Evolutionary conservation across 2,113 vertebrate species (phyloP).

Genomic region (Sciurus niger): DNA sequence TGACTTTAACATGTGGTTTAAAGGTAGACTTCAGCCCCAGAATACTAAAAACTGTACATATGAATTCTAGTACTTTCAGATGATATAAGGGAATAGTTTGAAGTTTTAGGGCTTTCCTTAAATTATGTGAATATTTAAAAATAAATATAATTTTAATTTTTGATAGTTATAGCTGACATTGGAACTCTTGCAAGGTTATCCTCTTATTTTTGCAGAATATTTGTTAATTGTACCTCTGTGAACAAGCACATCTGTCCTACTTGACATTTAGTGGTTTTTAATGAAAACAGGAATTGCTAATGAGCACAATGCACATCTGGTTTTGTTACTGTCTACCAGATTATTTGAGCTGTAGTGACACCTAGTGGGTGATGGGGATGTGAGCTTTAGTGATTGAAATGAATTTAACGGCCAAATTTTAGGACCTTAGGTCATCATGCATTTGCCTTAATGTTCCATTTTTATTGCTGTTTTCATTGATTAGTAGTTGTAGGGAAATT

Average conservation of each 20-base stretch:
- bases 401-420: not conserved
- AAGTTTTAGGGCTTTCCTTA: not conserved
- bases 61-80: not conserved
- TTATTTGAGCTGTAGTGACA: constrained; percentile 75
- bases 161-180: not conserved
- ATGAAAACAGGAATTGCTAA: not conserved
- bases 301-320: not conserved
- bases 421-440: not conserved
- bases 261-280: constrained; percentile 35
- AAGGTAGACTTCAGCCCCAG: not conserved
- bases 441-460: not conserved
- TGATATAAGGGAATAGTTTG: not conserved
- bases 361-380: constrained; percentile 77
- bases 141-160: not conserved
- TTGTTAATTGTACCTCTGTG: constrained; percentile 27
- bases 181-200: not conserved
- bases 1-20: not conserved
- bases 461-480: not conserved
- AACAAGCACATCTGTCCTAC: not conserved
- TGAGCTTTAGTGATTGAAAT: constrained; percentile 26
- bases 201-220: not conserved
- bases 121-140: not conserved
- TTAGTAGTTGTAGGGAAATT: not conserved
- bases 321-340: not conserved
- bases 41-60: constrained; percentile 26